Base-by-base conservation (phyloP, 2,797 vertebrate species). In the Sphaeramia orbicularis region DNA sequence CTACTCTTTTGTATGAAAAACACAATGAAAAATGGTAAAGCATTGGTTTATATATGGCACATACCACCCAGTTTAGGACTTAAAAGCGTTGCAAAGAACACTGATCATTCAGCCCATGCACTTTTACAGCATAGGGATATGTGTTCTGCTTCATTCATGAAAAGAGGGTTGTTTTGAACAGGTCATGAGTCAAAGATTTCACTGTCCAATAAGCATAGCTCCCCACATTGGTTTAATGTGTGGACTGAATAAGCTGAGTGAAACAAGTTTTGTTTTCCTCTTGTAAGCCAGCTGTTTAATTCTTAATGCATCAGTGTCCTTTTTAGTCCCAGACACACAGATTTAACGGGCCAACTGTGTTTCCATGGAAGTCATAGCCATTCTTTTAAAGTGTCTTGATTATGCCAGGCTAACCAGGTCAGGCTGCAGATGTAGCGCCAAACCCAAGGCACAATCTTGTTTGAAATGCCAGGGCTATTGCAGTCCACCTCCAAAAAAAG, bases 391-490 rank as follows among this genome's bases (percentile, higher is more conserved):
- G 49, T 63, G 60, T 40, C 37, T 55, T 42, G 45, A 49, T 81
- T 53, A 58, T 66, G 30, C 54, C 16, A 27, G 40, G 54, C 49
- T 54, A 41, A 76, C 60, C 55, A 59, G 66, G 59, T 72, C 60
- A 41, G 48, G 51, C 36, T 73, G 58, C 45, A 68, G 56, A 75
- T 67, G 32, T 27, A 57, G 12, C 18, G 36, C 43, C 66, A 73
- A 79, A 44, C 27, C 12, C 38, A 64, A 49, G 68, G 71, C 51
- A 71, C 65, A 19, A 18, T 35, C 56, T 61, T 58, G 47, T 43
- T 56, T 84, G 55, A 83, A 79, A 79, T 78, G 73, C 65, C 69
- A 77, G 40, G 43, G 18, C 51, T 55, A 80, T 83, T 86, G 71
- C 70, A 51, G 60, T 52, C 65, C 53, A 54, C 55, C 38, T 79